Evolutionary conservation across 2,888 invertebrate species (phyloP), one percentile per base, ranked within the genome.

Genomic region (Herminia tarsipennalis): DNA sequence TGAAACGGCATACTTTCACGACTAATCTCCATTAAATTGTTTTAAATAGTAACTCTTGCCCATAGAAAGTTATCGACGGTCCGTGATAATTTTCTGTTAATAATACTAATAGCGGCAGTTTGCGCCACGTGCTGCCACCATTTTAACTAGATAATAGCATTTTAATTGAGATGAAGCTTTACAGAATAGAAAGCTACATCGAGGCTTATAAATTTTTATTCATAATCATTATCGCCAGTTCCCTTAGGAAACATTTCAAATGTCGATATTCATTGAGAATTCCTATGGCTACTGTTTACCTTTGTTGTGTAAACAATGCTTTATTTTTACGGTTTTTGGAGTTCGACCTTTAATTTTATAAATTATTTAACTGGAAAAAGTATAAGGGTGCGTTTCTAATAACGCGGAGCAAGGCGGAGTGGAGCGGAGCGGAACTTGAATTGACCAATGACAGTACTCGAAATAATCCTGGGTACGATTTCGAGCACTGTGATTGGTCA

Each of bases 131-230:
- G 83, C 81, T 76, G 76, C 73, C 71, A 69, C 73, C 76, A 76
- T 78, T 83, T 66, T 73, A 66, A 78, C 64, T 73, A 78, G 79
- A 81, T 85, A 86, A 87, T 84, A 83, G 79, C 68, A 66, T 67
- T 86, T 84, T 84, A 86, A 88, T 87, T 86, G 86, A 85, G 83
- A 86, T 81, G 68, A 72, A 84, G 82, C 77, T 80, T 73, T 72
- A 76, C 74, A 76, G 77, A 85, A 83, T 83, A 82, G 82, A 76
- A 73, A 69, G 73, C 72, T 78, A 77, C 83, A 81, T 70, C 66
- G 64, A 73, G 56, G 73, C 66, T 77, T 70, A 81, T 84, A 83
- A 78, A 81, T 83, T 83, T 84, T 83, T 83, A 83, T 83, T 81
- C 78, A 76, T 69, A 73, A 74, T 79, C 79, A 79, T 85, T 84